These are phyloP conservation scores for Equus quagga DNA, from an alignment of 2,113 vertebrate species.

Conservation along the genomic window DNA sequence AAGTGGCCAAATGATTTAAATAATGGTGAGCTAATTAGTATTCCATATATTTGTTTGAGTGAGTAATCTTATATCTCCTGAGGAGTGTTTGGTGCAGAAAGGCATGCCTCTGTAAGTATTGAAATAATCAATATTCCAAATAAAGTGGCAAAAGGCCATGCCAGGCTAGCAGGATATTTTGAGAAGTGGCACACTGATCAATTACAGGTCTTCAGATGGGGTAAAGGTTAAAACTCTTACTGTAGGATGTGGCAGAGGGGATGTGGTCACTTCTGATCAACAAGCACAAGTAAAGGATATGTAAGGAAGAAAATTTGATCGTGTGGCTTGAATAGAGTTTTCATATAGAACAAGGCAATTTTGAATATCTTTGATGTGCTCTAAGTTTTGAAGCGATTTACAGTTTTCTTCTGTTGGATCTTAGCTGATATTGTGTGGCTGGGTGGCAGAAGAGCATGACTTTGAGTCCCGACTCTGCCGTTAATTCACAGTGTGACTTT, in stretches of 20 bases:
- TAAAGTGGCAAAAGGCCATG: neutral
- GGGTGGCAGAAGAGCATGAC: neutral
- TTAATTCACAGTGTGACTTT: conserved; percentile 4
- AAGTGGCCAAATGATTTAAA: neutral
- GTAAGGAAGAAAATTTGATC: neutral
- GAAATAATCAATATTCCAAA: neutral
- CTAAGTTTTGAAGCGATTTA: neutral
- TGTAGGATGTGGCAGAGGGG: neutral
- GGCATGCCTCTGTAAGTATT: neutral
- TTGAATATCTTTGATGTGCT: neutral
- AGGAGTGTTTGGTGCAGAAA: neutral
- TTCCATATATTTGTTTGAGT: neutral
- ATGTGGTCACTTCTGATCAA: neutral
- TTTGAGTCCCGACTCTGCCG: neutral
- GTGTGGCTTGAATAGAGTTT: neutral
- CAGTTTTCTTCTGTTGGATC: conserved; percentile 26
- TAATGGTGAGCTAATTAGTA: conserved; percentile 30
- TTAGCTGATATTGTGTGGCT: neutral
- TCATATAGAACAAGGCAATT: neutral
- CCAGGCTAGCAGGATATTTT: neutral
- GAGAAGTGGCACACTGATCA: neutral
- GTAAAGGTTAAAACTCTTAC: neutral
- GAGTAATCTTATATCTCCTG: neutral
- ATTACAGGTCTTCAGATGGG: neutral
- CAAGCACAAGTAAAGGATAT: neutral